Conservation (phyloP, 2,797 vertebrate genomes). For the Bovichtus diacanthus region DNA sequence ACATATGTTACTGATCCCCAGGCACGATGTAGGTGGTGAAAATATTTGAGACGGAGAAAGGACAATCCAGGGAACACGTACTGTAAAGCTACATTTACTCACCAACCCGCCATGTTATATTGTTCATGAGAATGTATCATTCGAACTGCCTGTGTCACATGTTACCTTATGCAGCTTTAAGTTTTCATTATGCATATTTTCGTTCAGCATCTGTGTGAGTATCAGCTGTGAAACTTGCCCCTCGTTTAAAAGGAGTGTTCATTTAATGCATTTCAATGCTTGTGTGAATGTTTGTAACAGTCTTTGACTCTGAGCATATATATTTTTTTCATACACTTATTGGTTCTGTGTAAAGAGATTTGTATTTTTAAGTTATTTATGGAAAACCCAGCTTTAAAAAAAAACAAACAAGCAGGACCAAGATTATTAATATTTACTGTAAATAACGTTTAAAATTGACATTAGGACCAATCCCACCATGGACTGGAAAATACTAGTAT, state of each 20-base stretch:
- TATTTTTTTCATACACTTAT: constrained; percentile 55
- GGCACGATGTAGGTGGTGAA: constrained; percentile 10
- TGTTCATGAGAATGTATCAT: neutral
- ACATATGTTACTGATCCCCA: neutral
- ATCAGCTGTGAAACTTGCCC: constrained; percentile 33
- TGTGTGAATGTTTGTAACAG: constrained; percentile 36
- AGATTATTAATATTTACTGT: constrained; percentile 27
- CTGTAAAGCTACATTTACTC: neutral
- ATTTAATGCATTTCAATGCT: constrained; percentile 16
- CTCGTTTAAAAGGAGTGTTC: neutral
- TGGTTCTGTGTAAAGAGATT: constrained; percentile 8
- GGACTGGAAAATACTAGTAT: constrained; percentile 11
- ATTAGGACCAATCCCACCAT: neutral
- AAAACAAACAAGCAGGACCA: constrained; percentile 43
- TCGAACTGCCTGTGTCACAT: neutral
- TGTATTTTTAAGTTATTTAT: constrained; percentile 25
- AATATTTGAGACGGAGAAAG: neutral
- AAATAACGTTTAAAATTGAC: neutral
- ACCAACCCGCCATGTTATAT: neutral
- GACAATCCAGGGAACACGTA: constrained; percentile 13
- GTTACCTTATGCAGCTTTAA: constrained; percentile 2
- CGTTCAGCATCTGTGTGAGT: neutral
- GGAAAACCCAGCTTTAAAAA: neutral
- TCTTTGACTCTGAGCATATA: constrained; percentile 13
- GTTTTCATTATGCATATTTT: neutral